Evolutionary conservation across 2,113 vertebrate genomes (phyloP), one percentile per base, ranked within the genome.

Genomic region (Hippocampus comes): DNA sequence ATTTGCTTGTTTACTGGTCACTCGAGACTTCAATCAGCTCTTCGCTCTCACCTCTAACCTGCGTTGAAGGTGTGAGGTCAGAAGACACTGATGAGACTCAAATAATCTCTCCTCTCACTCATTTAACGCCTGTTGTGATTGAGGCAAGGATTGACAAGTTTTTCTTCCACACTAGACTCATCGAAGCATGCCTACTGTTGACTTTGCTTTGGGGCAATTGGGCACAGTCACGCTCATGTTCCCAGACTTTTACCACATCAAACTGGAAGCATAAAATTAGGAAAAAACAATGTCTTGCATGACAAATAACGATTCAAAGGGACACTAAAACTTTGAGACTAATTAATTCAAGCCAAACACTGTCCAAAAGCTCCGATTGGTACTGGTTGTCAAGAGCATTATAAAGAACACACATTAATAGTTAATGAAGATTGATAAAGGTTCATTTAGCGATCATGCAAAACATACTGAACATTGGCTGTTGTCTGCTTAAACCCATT

Each of bases 401-500:
- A 49, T 15, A n/a, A 55, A n/a, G 21, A 55, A 55, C 20, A 55
- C 53, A 20, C 17, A 51, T 51, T 51, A 51, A 7, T 20, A 51
- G 49, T 51, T 51, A 9, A 56, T 23, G 3, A 56, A 23, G 9
- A 56, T 23, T n/a, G 21, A 23, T 23, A 3, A 56, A 56, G 48
- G 17, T 20, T 18, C 48, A 55, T 55, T n/a, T n/a, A n/a, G 8
- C 7, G 8, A 21, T n/a, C 30, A 11, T 20, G 27, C 27, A 63
- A 63, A 56, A 56, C 21, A 56, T 4, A 56, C 53, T 53, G 59
- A 38, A 6, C 68, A 71, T 27, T 61, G 61, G 68, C 63, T 73
- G 68, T 79, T 81, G 87, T 74, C 80, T 63, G 83, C 66, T 76
- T 49, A 55, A 75, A 68, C 68, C 6, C 60, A 76, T 85, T 84